A percentile compares a stretch with the other conserved stretches of the same genome.
Evolutionary conservation across 2,888 invertebrate genomes (phyloP).

Genomic region (Dicycla oo): DNA sequence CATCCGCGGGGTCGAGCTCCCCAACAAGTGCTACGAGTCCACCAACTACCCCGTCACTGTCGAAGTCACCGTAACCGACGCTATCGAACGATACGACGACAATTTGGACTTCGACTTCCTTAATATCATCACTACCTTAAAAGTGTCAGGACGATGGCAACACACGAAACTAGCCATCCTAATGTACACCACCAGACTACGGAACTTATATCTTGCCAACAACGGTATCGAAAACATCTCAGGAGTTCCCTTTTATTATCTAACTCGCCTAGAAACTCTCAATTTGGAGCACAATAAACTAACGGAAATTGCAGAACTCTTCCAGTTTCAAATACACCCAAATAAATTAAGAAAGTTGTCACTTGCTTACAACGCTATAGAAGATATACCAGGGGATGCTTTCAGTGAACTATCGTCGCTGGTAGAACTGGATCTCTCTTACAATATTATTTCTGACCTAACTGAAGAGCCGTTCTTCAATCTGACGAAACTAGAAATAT

Average conservation of each 20-base stretch:
- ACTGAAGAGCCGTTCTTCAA: slow-evolving; percentile 80
- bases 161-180: slow-evolving; percentile 74
- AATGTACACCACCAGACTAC: slow-evolving; percentile 75
- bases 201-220: slow-evolving; percentile 70
- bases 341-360: slow-evolving; percentile 75
- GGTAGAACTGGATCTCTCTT: slow-evolving; percentile 80
- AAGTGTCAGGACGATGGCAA: slow-evolving; percentile 72
- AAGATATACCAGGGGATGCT: slow-evolving; percentile 72
- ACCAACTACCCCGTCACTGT: slow-evolving; percentile 76
- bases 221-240: slow-evolving; percentile 74
- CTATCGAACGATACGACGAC: slow-evolving; percentile 71
- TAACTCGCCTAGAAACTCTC: slow-evolving; percentile 75
- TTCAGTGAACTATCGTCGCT: slow-evolving; percentile 78
- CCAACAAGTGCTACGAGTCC: slow-evolving; percentile 76
- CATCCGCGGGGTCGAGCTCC: slow-evolving; percentile 72
- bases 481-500: slow-evolving; percentile 76
- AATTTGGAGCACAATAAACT: slow-evolving; percentile 80
- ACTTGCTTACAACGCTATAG: slow-evolving; percentile 77
- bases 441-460: slow-evolving; percentile 78
- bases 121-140: slow-evolving; percentile 75
- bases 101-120: slow-evolving; percentile 72
- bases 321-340: slow-evolving; percentile 76
- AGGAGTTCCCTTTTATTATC: slow-evolving; percentile 74
- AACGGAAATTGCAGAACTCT: slow-evolving; percentile 74
- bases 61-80: slow-evolving; percentile 76